A percentile compares a stretch with the other conserved stretches of the same genome.
Evolutionary conservation across 1,140 invertebrate genomes (phyloP).

Genomic region (Megalonaias nervosa): DNA sequence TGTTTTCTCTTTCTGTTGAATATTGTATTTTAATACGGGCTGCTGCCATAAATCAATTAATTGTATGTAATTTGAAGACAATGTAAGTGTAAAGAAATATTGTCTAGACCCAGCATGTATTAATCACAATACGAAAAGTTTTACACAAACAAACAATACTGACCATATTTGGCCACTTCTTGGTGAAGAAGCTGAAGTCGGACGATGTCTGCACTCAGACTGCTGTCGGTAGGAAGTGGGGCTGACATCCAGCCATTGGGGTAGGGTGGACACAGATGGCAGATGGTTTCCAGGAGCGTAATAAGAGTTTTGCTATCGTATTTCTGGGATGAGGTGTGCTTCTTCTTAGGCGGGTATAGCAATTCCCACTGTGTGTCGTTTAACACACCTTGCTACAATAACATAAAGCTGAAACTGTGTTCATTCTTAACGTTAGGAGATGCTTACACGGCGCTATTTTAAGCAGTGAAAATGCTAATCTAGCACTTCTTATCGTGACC

Average conservation of each 20-base stretch:
- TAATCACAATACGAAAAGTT: too few species aligned
- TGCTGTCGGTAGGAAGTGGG: slow-evolving; percentile 54
- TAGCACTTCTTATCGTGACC: too few species aligned
- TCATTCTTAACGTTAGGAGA: too few species aligned
- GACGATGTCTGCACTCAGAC: slow-evolving; percentile 60
- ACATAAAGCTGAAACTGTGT: too few species aligned
- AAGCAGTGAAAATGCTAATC: too few species aligned
- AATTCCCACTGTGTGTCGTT: slow-evolving; percentile 57
- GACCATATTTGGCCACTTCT: slow-evolving; percentile 43
- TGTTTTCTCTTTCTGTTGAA: too few species aligned
- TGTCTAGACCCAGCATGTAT: too few species aligned
- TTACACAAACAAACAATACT: neutral
- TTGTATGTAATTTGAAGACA: too few species aligned
- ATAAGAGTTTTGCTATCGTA: slow-evolving; percentile 51
- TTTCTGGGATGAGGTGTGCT: slow-evolving; percentile 45
- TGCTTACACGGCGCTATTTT: too few species aligned
- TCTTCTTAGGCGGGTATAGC: slow-evolving; percentile 51
- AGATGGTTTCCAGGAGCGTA: slow-evolving; percentile 59
- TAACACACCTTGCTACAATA: slow-evolving; percentile 30
- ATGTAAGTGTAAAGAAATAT: too few species aligned
- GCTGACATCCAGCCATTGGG: slow-evolving; percentile 58
- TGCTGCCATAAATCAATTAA: too few species aligned
- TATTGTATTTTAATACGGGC: too few species aligned
- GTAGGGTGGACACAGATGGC: slow-evolving; percentile 63
- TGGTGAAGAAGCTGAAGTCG: slow-evolving; percentile 51